These are phyloP conservation scores for Scalopus aquaticus DNA, from an alignment of 2,113 vertebrate genomes.

Conservation along the genomic window DNA sequence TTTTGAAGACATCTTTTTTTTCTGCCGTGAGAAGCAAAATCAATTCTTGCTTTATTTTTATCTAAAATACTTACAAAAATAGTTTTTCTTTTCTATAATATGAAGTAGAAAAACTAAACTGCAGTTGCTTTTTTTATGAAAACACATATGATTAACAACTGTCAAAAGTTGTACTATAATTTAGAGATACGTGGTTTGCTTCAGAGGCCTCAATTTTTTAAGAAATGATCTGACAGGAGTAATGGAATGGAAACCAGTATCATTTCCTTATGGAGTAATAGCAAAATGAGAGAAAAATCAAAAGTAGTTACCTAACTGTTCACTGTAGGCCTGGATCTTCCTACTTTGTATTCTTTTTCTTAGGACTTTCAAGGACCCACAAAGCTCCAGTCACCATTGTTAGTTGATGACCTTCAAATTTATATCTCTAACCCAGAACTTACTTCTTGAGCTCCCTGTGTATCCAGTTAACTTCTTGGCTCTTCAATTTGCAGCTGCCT, in stretches of 20 bases:
- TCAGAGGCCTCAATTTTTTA: background rate
- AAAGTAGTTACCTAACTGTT: background rate
- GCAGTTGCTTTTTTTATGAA: background rate
- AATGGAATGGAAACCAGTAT: background rate
- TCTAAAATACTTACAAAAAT: constrained; percentile 42
- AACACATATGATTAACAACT: background rate
- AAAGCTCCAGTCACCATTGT: background rate
- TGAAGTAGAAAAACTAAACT: constrained; percentile 3
- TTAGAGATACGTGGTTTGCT: background rate
- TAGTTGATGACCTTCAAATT: background rate
- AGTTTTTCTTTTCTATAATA: background rate
- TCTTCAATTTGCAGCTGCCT: background rate
- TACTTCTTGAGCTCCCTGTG: background rate
- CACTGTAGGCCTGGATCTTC: background rate
- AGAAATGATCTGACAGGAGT: background rate
- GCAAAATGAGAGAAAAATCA: background rate
- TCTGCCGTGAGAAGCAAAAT: constrained; percentile 55
- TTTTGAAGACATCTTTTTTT: constrained; percentile 43
- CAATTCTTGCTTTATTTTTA: constrained; percentile 61
- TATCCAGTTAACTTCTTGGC: background rate
- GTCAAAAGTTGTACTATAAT: background rate
- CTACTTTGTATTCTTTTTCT: background rate
- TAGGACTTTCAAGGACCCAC: background rate
- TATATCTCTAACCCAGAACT: background rate
- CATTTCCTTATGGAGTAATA: background rate